Conservation (phyloP, 2,113 vertebrate species). For the Sarotherodon lohbergeri region DNA sequence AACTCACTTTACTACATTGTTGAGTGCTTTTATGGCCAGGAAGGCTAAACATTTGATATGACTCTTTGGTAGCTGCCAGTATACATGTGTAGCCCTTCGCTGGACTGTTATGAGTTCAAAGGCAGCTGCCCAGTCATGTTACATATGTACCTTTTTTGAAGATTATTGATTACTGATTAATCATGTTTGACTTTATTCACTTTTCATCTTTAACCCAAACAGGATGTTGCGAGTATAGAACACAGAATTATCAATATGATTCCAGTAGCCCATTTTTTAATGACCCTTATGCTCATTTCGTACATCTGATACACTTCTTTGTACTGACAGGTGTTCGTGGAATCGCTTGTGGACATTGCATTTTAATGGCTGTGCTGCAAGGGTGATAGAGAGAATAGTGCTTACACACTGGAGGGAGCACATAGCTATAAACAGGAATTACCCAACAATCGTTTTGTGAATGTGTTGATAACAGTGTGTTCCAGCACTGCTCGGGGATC, state of each 20-base stretch:
- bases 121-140: background rate
- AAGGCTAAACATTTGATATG: constrained; percentile 9
- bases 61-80: background rate
- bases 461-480: constrained; percentile 87
- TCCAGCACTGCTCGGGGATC: constrained; percentile 81
- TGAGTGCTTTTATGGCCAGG: constrained; percentile 23
- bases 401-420: constrained; percentile 71
- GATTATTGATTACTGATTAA: background rate
- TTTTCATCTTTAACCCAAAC: background rate
- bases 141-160: background rate
- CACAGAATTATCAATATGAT: background rate
- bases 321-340: background rate
- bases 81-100: background rate
- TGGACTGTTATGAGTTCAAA: background rate
- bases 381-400: constrained; percentile 64
- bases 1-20: constrained; percentile 53
- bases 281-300: background rate
- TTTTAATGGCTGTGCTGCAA: constrained; percentile 21
- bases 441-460: constrained; percentile 88
- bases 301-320: background rate
- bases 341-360: background rate
- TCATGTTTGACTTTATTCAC: background rate
- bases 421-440: constrained; percentile 88
- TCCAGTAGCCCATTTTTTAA: background rate
- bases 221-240: background rate